These are phyloP conservation scores for Dryobotodes eremita DNA, from an alignment of 2,888 invertebrate genomes.

Conservation along the genomic window DNA sequence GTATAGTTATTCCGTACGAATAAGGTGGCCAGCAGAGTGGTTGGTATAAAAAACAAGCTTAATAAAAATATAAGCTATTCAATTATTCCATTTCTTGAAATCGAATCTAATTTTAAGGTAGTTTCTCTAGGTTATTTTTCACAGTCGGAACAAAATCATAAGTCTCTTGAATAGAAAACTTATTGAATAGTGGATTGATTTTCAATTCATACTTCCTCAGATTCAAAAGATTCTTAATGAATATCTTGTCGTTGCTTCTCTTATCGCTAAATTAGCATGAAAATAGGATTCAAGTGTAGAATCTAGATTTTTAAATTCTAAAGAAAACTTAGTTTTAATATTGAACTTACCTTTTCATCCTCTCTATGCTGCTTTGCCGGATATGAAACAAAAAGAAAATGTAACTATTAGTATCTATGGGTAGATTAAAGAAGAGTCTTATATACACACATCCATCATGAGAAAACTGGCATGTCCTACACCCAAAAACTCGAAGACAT, in stretches of 20 bases:
- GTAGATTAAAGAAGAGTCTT: neutral
- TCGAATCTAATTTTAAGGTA: neutral
- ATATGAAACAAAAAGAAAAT: constrained; percentile 81
- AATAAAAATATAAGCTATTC: neutral
- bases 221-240: constrained; percentile 45
- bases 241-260: neutral
- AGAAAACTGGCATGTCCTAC: neutral
- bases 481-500: too few relatives aligned
- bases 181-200: constrained; percentile 47
- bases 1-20: neutral
- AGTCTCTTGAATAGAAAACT: constrained; percentile 27
- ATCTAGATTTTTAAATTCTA: neutral
- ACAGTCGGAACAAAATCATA: constrained; percentile 24
- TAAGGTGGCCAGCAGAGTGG: neutral
- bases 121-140: constrained; percentile 1
- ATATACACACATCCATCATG: too few relatives aligned
- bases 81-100: neutral
- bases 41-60: neutral
- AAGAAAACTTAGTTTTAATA: neutral
- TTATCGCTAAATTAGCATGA: constrained; percentile 38
- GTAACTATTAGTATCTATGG: neutral
- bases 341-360: constrained; percentile 85
- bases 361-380: constrained; percentile 76
- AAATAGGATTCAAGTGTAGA: constrained; percentile 19
- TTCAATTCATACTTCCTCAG: constrained; percentile 30